Evolutionary conservation across 2,888 invertebrate species (phyloP).

Genomic region (Augochlorella aurata): DNA sequence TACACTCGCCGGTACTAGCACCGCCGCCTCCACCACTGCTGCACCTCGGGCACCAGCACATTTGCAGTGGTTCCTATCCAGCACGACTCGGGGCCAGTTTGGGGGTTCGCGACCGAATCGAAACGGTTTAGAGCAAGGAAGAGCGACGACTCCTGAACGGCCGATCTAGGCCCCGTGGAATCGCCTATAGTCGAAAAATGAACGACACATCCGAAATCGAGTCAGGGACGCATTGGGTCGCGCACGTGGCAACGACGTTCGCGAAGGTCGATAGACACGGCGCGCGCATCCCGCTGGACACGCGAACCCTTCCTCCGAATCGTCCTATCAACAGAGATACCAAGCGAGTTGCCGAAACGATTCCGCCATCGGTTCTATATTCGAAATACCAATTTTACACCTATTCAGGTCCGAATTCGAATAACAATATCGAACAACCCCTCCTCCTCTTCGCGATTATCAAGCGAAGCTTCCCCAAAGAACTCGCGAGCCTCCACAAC

Average conservation of each 20-base stretch:
- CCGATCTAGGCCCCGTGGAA: background rate
- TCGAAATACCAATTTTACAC: background rate
- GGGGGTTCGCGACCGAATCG: background rate
- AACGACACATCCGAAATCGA: slow-evolving; percentile 18
- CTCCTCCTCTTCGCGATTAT: background rate
- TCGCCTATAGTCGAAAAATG: slow-evolving; percentile 23
- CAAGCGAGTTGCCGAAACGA: background rate
- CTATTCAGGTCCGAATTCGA: too few relatives aligned
- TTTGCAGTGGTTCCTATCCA: slow-evolving; percentile 2
- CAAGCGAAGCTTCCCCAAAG: background rate
- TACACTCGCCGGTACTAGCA: slow-evolving; percentile 60
- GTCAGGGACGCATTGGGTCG: slow-evolving; percentile 39
- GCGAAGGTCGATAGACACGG: slow-evolving; percentile 54
- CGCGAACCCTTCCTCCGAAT: slow-evolving; percentile 10
- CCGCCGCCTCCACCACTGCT: slow-evolving; percentile 49
- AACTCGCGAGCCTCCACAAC: background rate
- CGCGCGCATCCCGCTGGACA: slow-evolving; percentile 44
- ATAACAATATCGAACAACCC: background rate
- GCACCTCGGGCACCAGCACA: slow-evolving; percentile 16
- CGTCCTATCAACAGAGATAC: slow-evolving; percentile 1
- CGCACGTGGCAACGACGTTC: slow-evolving; percentile 46
- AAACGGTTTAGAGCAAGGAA: background rate
- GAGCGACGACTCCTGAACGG: background rate
- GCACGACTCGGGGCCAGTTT: background rate
- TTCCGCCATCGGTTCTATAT: background rate